Evolutionary conservation across 2,797 vertebrate genomes (phyloP).

Genomic region (Myripristis murdjan): DNA sequence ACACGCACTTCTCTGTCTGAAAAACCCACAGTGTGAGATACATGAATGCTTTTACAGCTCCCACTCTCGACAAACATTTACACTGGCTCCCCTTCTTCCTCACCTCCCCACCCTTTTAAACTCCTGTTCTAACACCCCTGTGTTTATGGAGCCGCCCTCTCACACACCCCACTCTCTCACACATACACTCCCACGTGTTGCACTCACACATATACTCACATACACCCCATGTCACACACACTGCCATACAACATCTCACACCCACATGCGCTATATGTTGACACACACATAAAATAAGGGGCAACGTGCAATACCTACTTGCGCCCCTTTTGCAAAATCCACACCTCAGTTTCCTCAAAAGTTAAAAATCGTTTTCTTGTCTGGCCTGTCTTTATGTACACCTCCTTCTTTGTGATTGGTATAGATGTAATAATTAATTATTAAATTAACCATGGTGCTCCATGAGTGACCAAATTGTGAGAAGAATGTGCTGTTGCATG

Average conservation of each 20-base stretch:
- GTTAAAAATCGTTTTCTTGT: no score
- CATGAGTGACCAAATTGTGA: no score
- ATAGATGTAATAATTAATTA: no score
- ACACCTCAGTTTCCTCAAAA: no score
- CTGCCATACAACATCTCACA: conserved; percentile 10
- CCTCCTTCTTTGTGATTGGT: no score
- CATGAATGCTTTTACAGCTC: conserved; percentile 54
- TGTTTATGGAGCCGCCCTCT: conserved; percentile 57
- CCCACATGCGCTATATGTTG: not conserved
- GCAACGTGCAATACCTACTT: no score
- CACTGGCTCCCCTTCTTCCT: conserved; percentile 43
- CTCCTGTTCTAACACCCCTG: conserved; percentile 32
- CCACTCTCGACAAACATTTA: conserved; percentile 58
- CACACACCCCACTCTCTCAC: conserved; percentile 5
- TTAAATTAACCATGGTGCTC: no score
- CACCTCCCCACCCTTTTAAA: conserved; percentile 61
- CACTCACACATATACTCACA: conserved; percentile 21
- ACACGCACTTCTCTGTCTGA: conserved; percentile 1
- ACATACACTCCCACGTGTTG: conserved; percentile 35
- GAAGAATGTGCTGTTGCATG: no score
- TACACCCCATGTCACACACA: conserved; percentile 29
- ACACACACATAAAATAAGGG: not conserved
- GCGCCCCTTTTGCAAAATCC: no score
- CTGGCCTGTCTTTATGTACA: no score
- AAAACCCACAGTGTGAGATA: conserved; percentile 27